Conservation (phyloP, 92 coral and sea anemone species). For the Metridium senile region DNA sequence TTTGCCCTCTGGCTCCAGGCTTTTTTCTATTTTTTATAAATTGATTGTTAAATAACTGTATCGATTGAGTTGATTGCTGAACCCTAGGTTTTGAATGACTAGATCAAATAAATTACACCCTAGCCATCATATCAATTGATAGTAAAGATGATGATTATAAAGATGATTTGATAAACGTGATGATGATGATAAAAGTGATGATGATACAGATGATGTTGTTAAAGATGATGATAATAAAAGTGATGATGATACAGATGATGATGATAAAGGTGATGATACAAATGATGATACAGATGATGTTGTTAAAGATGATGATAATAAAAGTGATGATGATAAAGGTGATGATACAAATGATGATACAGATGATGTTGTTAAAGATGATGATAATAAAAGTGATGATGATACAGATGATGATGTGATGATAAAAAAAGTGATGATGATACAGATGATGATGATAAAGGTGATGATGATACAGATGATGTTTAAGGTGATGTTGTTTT, state of each 20-base stretch:
- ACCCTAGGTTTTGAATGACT: too few relatives aligned
- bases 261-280: background rate
- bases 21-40: too few relatives aligned
- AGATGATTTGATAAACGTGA: background rate
- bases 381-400: background rate
- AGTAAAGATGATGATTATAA: background rate
- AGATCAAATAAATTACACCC: too few relatives aligned
- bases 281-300: too few relatives aligned
- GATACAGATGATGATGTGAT: background rate
- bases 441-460: background rate
- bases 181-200: background rate
- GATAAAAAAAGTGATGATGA: background rate
- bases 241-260: background rate
- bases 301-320: background rate
- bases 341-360: background rate
- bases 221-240: background rate
- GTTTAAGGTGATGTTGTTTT: too few relatives aligned
- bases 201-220: background rate
- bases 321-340: background rate
- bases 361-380: background rate
- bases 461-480: background rate
- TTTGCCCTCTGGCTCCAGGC: too few relatives aligned
- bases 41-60: too few relatives aligned
- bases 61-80: too few relatives aligned
- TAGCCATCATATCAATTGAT: background rate